These are phyloP conservation scores for Laticauda laticaudata DNA, from an alignment of 2,113 vertebrate genomes.

Conservation along the genomic window DNA sequence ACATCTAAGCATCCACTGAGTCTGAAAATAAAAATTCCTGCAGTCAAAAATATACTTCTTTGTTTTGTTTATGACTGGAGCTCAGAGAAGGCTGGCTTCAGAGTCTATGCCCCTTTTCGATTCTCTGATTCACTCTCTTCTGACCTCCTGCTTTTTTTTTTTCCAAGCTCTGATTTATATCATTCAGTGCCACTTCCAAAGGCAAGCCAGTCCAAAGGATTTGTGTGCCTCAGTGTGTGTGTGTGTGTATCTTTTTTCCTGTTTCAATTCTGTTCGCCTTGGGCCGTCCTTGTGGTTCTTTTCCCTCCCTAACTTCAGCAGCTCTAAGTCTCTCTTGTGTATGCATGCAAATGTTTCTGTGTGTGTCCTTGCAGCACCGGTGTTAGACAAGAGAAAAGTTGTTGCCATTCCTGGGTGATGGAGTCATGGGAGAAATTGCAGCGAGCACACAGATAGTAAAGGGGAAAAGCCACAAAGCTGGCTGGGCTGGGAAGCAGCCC, in stretches of 20 bases:
- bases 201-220: constrained; percentile 19
- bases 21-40: not conserved
- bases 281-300: constrained; percentile 54
- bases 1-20: not conserved
- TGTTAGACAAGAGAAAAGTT: constrained; percentile 20
- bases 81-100: constrained; percentile 57
- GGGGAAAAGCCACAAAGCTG: constrained; percentile 34
- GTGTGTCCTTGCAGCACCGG: not conserved
- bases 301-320: constrained; percentile 19
- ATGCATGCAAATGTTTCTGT: not conserved
- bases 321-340: not conserved
- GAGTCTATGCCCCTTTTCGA: constrained; percentile 49
- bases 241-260: not conserved
- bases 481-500: constrained; percentile 29
- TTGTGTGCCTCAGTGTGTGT: not conserved
- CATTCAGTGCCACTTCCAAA: constrained; percentile 17
- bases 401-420: constrained; percentile 66
- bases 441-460: constrained; percentile 45
- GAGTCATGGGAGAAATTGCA: constrained; percentile 69
- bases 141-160: constrained; percentile 34
- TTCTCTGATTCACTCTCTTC: constrained; percentile 70
- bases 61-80: not conserved
- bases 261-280: constrained; percentile 46
- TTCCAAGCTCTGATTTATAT: constrained; percentile 70
- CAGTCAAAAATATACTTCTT: not conserved